These are phyloP conservation scores for Drosophila insularis DNA, from an alignment of 1,140 invertebrate species.

Conservation along the genomic window DNA sequence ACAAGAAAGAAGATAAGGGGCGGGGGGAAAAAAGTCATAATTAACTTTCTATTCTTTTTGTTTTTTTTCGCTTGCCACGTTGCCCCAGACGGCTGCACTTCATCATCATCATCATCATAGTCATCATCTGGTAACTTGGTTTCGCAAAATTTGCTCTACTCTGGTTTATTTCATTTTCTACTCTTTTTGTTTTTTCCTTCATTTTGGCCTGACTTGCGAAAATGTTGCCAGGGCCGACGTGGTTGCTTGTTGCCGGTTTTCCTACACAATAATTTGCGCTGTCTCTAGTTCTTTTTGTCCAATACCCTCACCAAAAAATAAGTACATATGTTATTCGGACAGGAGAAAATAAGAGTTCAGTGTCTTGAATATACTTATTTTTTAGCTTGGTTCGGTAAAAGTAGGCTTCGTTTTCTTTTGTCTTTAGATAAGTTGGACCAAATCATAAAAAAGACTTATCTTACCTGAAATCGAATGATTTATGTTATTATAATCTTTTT, in stretches of 20 bases:
- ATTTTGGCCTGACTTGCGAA: slow-evolving; percentile 47
- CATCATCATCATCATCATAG: slow-evolving; percentile 20
- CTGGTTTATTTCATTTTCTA: slow-evolving; percentile 39
- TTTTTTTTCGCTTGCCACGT: slow-evolving; percentile 9
- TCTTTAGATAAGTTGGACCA: too few relatives aligned
- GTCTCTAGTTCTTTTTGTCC: slow-evolving; percentile 36
- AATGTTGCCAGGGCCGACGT: slow-evolving; percentile 51
- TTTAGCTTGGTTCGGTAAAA: not conserved
- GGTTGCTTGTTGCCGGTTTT: slow-evolving; percentile 63
- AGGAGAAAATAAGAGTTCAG: not conserved
- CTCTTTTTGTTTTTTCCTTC: slow-evolving; percentile 17
- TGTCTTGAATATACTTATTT: not conserved
- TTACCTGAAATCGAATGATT: too few relatives aligned
- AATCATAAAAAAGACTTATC: too few relatives aligned
- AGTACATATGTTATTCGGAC: not conserved
- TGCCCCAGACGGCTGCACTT: slow-evolving; percentile 23
- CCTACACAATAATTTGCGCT: slow-evolving; percentile 67
- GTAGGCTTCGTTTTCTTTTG: not conserved
- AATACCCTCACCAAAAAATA: not conserved
- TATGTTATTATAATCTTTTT: too few relatives aligned
- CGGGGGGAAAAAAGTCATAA: slow-evolving; percentile 55
- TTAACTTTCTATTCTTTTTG: slow-evolving; percentile 67
- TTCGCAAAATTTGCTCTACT: slow-evolving; percentile 30
- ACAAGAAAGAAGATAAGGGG: slow-evolving; percentile 1
- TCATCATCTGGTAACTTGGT: slow-evolving; percentile 38